phyloP scores from a whole-genome alignment of 2,113 vertebrate genomes.

The Mesocricetus auratus region DNA sequence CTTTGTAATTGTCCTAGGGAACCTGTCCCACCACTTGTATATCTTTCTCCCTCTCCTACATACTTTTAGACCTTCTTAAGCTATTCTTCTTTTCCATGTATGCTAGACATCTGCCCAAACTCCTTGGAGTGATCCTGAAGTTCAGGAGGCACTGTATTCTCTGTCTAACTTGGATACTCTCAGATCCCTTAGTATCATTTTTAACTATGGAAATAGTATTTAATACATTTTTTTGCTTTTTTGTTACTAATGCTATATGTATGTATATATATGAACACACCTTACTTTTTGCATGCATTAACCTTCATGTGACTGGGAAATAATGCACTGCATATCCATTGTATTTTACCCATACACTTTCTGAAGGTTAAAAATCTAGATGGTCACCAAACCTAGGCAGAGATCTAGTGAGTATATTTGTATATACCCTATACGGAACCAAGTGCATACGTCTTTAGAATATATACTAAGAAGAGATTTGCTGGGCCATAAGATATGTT shows the following conservation, averaged over 20 bases:
- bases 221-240: slow-evolving; percentile 35
- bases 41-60: background rate
- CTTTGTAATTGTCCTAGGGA: background rate
- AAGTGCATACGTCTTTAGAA: slow-evolving; percentile 3
- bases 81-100: background rate
- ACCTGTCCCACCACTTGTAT: background rate
- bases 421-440: background rate
- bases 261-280: background rate
- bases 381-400: background rate
- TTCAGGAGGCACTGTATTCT: background rate
- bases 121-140: background rate
- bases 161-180: background rate
- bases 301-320: background rate
- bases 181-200: slow-evolving; percentile 34
- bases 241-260: background rate
- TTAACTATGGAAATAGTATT: slow-evolving; percentile 41
- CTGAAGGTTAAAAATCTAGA: slow-evolving; percentile 1
- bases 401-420: slow-evolving; percentile 40
- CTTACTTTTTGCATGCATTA: background rate
- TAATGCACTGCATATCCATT: background rate
- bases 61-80: background rate
- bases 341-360: background rate
- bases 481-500: slow-evolving; percentile 23
- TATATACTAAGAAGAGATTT: slow-evolving; percentile 35
- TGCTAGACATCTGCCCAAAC: background rate